Evolutionary conservation across 2,888 invertebrate genomes (phyloP), one percentile per base, ranked within the genome.

Genomic region (Agonopterix subpropinquella): DNA sequence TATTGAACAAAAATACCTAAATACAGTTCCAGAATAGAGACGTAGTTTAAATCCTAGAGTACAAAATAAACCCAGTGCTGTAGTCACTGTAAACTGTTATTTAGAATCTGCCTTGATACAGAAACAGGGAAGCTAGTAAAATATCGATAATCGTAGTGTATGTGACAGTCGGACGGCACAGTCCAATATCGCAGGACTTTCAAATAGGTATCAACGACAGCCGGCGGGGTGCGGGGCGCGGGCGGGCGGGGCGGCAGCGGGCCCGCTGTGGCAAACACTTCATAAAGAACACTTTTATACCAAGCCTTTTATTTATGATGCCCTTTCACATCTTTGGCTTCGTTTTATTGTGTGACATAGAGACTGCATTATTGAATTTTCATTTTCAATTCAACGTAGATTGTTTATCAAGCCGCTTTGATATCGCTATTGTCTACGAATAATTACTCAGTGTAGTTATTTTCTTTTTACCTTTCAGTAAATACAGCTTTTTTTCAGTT

Each of bases 241-340:
- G 28, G 28, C 28, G 28, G 42, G 15, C 43, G 36, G 11, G 46
- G 37, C 28, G 28, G 41, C 37, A 64, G 63, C 59, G 64, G 59
- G 61, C 61, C 50, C 59, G 57, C 61, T 58, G 61, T 53, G 57
- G 52, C 39, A n/a, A n/a, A 42, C 42, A 42, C 42, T 42, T 42
- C 87, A 85, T 88, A 87, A 85, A 86, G 84, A 80, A 81, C 78
- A 84, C 85, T 86, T 85, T 85, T 83, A 81, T 82, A 80, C 80
- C 77, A 76, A 80, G 78, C 81, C 80, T 82, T 84, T 85, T 84
- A 85, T 85, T 84, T 87, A 86, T 82, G 80, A 71, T 74, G 76
- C 77, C 80, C 77, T 78, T 80, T 80, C 77, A 77, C 73, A 77
- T 80, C 78, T 78, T 76, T 59, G 74, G 70, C 72, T 77, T 77